These are phyloP conservation scores for Oenanthe melanoleuca DNA, from an alignment of 2,113 vertebrate species.

Conservation along the genomic window DNA sequence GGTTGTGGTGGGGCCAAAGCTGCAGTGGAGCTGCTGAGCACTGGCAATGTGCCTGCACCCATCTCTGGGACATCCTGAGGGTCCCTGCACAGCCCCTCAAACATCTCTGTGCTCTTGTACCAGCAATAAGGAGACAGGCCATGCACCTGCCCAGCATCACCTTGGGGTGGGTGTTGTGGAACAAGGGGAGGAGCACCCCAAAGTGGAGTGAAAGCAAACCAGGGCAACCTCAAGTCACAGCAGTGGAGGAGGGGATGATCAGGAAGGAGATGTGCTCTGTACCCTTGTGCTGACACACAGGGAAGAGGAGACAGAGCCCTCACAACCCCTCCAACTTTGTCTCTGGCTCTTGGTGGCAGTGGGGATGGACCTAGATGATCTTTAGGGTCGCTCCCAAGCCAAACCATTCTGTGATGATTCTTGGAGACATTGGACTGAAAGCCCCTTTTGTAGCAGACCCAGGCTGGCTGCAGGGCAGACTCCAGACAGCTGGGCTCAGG, in stretches of 20 bases:
- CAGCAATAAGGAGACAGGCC: not conserved
- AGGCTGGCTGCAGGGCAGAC: not conserved
- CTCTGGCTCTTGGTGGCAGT: not conserved
- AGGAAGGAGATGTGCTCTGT: not conserved
- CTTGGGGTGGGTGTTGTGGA: too few species aligned
- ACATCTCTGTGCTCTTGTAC: not conserved
- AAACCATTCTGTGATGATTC: not conserved
- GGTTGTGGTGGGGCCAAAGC: not conserved
- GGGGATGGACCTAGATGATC: not conserved
- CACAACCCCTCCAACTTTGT: not conserved
- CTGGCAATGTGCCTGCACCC: rapidly evolving
- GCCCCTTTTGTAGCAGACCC: conserved; percentile 29
- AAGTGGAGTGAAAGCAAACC: rapidly evolving
- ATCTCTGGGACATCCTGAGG: not conserved
- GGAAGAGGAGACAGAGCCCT: not conserved
- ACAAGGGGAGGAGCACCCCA: rapidly evolving
- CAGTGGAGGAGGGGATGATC: rapidly evolving
- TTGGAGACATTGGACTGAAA: conserved; percentile 30
- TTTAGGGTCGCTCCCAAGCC: not conserved
- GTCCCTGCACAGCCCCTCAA: not conserved
- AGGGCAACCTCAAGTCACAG: not conserved
- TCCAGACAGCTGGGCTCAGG: conserved; percentile 35
- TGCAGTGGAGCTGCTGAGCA: rapidly evolving
- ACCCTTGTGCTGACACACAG: rapidly evolving
- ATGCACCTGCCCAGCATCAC: not conserved